Base-by-base conservation (phyloP, 2,113 vertebrate species). In the Lasiurus borealis region DNA sequence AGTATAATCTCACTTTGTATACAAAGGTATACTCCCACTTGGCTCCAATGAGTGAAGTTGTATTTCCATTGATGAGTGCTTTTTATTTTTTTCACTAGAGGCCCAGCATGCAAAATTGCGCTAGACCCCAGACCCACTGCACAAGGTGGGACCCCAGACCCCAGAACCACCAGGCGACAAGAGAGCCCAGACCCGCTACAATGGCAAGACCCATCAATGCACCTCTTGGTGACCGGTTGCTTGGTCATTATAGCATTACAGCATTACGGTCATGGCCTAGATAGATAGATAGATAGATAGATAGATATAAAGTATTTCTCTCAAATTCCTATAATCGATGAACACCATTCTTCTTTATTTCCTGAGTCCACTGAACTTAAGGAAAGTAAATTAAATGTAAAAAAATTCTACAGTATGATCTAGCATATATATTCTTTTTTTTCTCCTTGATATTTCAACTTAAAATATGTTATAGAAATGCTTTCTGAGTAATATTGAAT, bases 1-100 rank as follows among this genome's bases (percentile, higher is more conserved):
- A 72, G 15, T 57, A 29, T 80, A 71, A 84, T 92, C 81, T 90
- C 95, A 88, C 95, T 95, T 93, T 92, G 4, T 75, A 11, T 66
- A 78, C 69, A 92, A 83, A 97, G 36, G 6, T 71, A 44, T 19
- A 40, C 48, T 75, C 73, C 85, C 62, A 85, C 82, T n/a, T 23
- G 29, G 29, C 18, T 78, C 78, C 46, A 87, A 0, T 93, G 90
- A 95, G n/a, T 87, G 90, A 82, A 87, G 59, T 48, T n/a, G n/a
- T n/a, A n/a, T n/a, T 78, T 81, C 23, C 46, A 69, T 69, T 95
- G 76, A 81, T 73, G 48, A 88, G 46, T 85, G 27, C 85, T 88
- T 95, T 95, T 66, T 77, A 44, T 95, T 40, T 40, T 96, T 77
- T 46, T 46, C 46, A 7, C 46, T 46, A 46, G 46, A 46, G 10